Percentiles rank a stretch among this genome's conserved stretches.
Conservation (phyloP, 37 sponge, comb jelly and placozoan species). For the Mnemiopsis leidyi region DNA sequence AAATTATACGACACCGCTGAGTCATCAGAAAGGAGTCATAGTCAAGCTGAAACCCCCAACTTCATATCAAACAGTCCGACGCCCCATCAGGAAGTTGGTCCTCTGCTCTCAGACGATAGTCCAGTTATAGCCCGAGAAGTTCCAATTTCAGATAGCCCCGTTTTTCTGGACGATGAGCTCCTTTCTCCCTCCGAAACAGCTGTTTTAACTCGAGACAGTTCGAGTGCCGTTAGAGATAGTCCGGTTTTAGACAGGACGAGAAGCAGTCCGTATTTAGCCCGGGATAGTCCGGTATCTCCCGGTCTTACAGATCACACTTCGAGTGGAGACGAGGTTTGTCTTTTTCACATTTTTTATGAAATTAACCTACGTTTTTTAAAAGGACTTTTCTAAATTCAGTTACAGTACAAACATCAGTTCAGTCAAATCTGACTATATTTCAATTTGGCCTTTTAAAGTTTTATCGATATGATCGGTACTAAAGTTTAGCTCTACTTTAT, state of each 20-base stretch:
- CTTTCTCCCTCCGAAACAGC: neutral
- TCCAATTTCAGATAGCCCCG: neutral
- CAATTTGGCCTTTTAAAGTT: neutral
- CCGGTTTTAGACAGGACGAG: neutral
- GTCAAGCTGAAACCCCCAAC: neutral
- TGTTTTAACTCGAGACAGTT: neutral
- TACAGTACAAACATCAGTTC: too few species aligned
- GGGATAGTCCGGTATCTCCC: neutral
- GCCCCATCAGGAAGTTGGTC: neutral
- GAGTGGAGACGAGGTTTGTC: conserved; percentile 16
- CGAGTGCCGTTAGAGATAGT: neutral
- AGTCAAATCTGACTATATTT: too few species aligned
- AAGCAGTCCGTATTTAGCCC: neutral
- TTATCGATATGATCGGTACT: neutral
- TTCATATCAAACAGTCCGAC: neutral
- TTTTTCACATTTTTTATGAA: neutral
- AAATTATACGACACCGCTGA: neutral
- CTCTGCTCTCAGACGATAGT: neutral
- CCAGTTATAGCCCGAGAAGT: neutral
- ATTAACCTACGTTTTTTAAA: neutral
- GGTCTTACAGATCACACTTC: conserved; percentile 20
- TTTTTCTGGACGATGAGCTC: neutral
- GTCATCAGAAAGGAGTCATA: neutral
- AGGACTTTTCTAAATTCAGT: neutral
- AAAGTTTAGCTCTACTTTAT: neutral